These are phyloP conservation scores for Gymnodraco acuticeps DNA, from an alignment of 2,797 vertebrate species.

Conservation along the genomic window DNA sequence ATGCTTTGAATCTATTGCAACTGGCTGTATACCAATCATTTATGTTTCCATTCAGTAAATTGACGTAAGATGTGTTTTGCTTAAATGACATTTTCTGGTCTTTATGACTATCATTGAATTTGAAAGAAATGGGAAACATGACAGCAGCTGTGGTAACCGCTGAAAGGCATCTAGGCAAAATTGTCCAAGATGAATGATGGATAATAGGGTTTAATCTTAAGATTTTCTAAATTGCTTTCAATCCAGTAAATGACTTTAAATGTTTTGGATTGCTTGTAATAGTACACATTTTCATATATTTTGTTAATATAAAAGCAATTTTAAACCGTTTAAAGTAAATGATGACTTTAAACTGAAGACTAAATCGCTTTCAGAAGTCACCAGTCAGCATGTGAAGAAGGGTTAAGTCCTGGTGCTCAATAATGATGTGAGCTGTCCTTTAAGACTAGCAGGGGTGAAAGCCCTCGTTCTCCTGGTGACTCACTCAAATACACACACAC, in stretches of 20 bases:
- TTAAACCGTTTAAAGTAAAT: slow-evolving; percentile 39
- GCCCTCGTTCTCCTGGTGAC: slow-evolving; percentile 53
- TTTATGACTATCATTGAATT: slow-evolving; percentile 67
- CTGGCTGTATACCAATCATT: slow-evolving; percentile 64
- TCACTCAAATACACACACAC: slow-evolving; percentile 33
- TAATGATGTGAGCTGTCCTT: slow-evolving; percentile 60
- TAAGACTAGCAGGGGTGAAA: slow-evolving; percentile 63
- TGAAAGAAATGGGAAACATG: slow-evolving; percentile 65
- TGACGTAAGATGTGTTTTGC: slow-evolving; percentile 69
- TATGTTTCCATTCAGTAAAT: slow-evolving; percentile 76
- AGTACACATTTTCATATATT: slow-evolving; percentile 27
- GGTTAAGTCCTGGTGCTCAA: slow-evolving; percentile 53
- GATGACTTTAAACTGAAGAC: slow-evolving; percentile 21
- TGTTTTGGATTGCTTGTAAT: slow-evolving; percentile 43
- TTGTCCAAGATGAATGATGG: slow-evolving; percentile 50
- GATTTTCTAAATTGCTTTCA: slow-evolving; percentile 62
- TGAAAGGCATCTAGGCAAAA: slow-evolving; percentile 56
- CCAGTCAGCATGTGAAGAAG: slow-evolving; percentile 28
- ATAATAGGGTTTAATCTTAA: slow-evolving; percentile 62
- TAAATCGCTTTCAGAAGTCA: slow-evolving; percentile 53
- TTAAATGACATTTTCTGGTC: slow-evolving; percentile 73
- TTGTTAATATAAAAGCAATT: slow-evolving; percentile 16
- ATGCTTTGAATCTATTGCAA: slow-evolving; percentile 71
- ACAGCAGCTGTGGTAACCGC: slow-evolving; percentile 52
- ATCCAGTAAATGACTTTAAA: slow-evolving; percentile 54